Percentiles rank a stretch among this genome's conserved stretches.
phyloP scores from a whole-genome alignment of 2,113 vertebrate species.

The Noturus placidus region DNA sequence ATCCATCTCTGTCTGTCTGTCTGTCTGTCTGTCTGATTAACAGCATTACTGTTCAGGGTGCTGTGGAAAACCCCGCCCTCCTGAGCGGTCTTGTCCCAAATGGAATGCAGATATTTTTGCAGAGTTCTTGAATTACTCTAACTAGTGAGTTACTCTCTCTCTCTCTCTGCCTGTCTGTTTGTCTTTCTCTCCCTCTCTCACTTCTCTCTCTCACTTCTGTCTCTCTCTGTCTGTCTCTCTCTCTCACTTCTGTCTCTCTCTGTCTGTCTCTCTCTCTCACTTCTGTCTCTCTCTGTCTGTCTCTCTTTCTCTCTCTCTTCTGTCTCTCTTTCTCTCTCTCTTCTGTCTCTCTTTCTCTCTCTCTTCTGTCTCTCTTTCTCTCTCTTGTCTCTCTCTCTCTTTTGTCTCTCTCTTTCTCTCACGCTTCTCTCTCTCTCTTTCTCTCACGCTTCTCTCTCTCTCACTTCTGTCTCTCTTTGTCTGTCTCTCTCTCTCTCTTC shows the following conservation, averaged over 20 bases:
- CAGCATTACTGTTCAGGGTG: neutral
- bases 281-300: neutral
- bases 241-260: neutral
- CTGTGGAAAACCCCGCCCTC: neutral
- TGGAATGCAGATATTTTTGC: neutral
- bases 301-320: neutral
- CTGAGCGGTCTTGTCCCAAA: neutral
- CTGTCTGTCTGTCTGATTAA: neutral
- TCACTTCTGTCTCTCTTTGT: neutral
- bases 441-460: neutral
- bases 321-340: neutral
- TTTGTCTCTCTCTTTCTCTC: neutral
- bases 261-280: neutral
- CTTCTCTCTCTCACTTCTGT: neutral
- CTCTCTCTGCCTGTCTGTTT: neutral
- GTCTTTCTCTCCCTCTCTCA: neutral
- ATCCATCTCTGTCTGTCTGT: conserved; percentile 37
- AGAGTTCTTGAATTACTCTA: neutral
- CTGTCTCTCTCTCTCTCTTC: neutral
- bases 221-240: neutral
- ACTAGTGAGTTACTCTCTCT: neutral
- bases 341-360: neutral
- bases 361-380: neutral
- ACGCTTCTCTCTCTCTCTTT: no score
- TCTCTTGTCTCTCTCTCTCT: neutral